These are phyloP conservation scores for Petrolisthes cinctipes DNA, from an alignment of 2,888 invertebrate genomes.

Conservation along the genomic window DNA sequence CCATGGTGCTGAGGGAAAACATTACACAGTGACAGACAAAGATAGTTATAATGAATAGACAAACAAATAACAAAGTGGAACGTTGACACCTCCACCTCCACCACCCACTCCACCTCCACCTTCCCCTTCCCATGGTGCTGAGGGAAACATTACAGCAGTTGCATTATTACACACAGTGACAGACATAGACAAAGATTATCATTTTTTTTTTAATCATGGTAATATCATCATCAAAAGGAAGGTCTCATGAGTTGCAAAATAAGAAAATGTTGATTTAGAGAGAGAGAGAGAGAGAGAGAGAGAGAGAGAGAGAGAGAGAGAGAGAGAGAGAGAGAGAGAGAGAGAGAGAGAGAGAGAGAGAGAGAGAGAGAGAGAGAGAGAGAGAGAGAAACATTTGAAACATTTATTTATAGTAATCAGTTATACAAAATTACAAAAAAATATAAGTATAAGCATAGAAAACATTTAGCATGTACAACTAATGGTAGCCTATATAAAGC, in stretches of 20 bases:
- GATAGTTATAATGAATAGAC: too few species aligned
- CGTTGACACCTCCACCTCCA: background rate
- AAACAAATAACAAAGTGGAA: slow-evolving; percentile 30
- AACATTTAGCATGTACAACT: too few species aligned
- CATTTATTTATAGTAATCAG: too few species aligned
- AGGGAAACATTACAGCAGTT: background rate
- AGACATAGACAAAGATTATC: too few species aligned
- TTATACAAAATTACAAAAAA: background rate
- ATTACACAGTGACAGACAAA: background rate
- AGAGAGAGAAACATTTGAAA: too few species aligned
- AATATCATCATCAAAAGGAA: too few species aligned
- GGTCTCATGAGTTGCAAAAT: background rate
- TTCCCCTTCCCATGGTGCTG: background rate
- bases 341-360: background rate
- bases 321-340: background rate
- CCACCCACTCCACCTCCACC: too few species aligned
- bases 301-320: too few species aligned
- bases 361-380: background rate
- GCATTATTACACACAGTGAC: background rate
- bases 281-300: too few species aligned
- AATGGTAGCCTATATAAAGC: too few species aligned
- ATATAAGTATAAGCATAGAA: too few species aligned
- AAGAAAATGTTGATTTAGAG: background rate
- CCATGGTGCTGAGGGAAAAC: background rate
- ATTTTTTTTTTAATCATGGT: too few species aligned